Conservation (phyloP, 2,113 vertebrate genomes). For the Bucco capensis region DNA sequence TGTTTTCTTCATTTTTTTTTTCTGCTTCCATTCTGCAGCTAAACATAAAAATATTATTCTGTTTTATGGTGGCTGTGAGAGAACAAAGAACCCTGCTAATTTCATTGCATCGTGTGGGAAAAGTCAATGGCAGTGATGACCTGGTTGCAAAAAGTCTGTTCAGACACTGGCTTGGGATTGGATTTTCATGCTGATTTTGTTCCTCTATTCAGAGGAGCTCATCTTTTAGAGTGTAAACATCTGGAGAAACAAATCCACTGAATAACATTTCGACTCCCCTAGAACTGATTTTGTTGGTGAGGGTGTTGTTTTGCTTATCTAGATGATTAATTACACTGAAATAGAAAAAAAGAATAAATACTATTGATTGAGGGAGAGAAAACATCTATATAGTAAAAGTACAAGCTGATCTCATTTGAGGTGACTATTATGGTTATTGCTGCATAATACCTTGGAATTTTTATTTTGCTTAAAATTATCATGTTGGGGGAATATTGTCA, state of each 20-base stretch:
- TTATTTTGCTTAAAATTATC: neutral
- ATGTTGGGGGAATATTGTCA: neutral
- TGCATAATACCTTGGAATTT: neutral
- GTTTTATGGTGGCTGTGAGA: neutral
- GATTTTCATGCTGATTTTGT: neutral
- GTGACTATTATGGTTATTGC: neutral
- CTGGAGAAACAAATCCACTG: neutral
- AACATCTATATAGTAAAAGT: neutral
- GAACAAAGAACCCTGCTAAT: neutral
- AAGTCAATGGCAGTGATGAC: rapidly evolving
- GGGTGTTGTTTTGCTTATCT: neutral
- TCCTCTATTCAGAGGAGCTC: neutral
- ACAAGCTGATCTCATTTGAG: neutral
- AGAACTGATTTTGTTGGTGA: neutral
- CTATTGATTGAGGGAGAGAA: neutral
- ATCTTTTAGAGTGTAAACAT: neutral
- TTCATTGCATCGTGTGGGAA: neutral
- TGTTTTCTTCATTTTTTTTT: no score
- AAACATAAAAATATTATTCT: neutral
- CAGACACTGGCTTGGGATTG: neutral
- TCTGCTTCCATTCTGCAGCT: neutral
- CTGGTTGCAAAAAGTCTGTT: neutral
- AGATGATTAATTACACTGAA: neutral
- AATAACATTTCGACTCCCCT: neutral
- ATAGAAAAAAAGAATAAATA: neutral